phyloP scores from a whole-genome alignment of 1,140 invertebrate genomes.

The Drosophila chauvacae region DNA sequence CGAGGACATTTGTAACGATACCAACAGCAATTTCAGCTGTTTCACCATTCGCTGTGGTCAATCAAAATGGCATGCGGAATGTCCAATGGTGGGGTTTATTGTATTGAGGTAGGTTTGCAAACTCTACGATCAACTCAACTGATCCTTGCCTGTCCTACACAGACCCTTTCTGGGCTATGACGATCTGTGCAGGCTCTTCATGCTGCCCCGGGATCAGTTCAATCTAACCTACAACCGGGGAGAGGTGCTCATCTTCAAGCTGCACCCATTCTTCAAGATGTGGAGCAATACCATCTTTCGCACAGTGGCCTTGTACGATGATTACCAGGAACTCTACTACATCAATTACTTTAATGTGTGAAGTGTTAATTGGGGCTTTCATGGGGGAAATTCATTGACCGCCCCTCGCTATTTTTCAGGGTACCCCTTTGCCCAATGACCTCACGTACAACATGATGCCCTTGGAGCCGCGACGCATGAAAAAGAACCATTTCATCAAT shows the following conservation, averaged over 20 bases:
- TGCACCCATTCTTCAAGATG: conserved; percentile 65
- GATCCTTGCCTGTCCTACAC: not conserved
- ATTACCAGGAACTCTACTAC: conserved; percentile 56
- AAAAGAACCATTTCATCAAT: conserved; percentile 27
- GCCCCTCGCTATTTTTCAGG: conserved; percentile 3
- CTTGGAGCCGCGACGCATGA: conserved; percentile 56
- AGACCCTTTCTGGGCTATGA: conserved; percentile 51
- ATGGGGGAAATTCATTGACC: not conserved
- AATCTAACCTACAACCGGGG: conserved; percentile 47
- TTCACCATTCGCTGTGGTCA: conserved; percentile 51
- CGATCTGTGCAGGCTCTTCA: conserved; percentile 36
- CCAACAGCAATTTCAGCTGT: conserved; percentile 30
- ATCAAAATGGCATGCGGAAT: conserved; percentile 1
- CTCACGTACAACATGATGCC: conserved; percentile 63
- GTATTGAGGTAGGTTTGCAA: conserved; percentile 42
- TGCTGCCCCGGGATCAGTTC: conserved; percentile 44
- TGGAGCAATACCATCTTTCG: conserved; percentile 59
- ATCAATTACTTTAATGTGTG: conserved; percentile 33
- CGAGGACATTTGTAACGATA: conserved; percentile 20
- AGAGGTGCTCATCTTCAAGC: conserved; percentile 52
- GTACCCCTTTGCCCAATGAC: conserved; percentile 50
- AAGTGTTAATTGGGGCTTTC: not conserved
- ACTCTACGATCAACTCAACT: not conserved
- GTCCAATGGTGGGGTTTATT: conserved; percentile 57
- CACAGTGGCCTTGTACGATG: conserved; percentile 37